Conservation (phyloP, 2,888 invertebrate species). For the Margaritifera margaritifera region DNA sequence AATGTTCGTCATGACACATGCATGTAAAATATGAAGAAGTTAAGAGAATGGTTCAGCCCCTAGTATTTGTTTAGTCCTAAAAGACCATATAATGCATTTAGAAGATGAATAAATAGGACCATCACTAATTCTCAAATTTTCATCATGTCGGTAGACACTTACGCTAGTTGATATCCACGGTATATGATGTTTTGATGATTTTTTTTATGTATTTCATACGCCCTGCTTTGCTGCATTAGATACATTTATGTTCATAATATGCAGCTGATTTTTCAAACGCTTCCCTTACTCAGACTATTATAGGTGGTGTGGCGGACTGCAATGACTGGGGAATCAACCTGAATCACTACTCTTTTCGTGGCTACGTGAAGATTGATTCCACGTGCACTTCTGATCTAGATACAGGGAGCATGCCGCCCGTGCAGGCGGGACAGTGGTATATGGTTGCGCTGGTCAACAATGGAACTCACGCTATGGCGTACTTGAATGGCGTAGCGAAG, state of each 20-base stretch:
- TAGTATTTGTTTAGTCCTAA: too few relatives aligned
- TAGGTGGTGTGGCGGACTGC: conserved; percentile 48
- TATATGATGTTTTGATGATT: too few relatives aligned
- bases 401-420: conserved; percentile 25
- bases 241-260: background rate
- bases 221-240: background rate
- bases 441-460: conserved; percentile 49
- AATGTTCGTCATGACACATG: too few relatives aligned
- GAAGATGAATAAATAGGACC: too few relatives aligned
- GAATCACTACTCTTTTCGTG: conserved; percentile 48
- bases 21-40: too few relatives aligned
- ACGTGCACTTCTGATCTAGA: conserved; percentile 44
- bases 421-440: conserved; percentile 47
- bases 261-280: background rate
- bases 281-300: conserved; percentile 38
- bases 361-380: conserved; percentile 30
- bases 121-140: too few relatives aligned
- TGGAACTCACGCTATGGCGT: conserved; percentile 42
- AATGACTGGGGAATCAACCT: conserved; percentile 53
- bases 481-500: conserved; percentile 34
- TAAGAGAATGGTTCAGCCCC: too few relatives aligned
- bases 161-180: too few relatives aligned
- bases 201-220: too few relatives aligned
- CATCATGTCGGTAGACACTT: too few relatives aligned
- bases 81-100: too few relatives aligned